Conservation (phyloP, 2,888 invertebrate genomes). For the Isotomurus palustris region DNA sequence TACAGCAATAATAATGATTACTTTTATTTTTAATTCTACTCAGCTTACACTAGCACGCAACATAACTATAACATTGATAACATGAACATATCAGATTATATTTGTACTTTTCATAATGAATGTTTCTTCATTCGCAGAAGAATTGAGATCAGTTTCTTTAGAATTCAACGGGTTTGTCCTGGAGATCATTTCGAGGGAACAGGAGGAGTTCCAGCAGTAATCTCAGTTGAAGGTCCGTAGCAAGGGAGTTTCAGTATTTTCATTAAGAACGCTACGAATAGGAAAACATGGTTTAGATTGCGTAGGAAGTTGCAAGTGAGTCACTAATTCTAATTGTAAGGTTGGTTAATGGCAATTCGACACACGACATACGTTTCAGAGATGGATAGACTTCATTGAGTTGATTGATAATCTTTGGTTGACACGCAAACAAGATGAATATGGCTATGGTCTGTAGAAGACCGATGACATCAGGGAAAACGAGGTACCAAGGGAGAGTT, state of each 20-base stretch:
- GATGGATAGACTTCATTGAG: slow-evolving; percentile 29
- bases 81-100: too few species aligned
- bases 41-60: too few species aligned
- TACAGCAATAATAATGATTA: too few species aligned
- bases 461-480: slow-evolving; percentile 39
- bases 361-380: slow-evolving; percentile 25
- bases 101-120: too few species aligned
- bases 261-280: slow-evolving; percentile 1
- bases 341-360: not conserved
- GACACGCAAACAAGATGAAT: slow-evolving; percentile 42
- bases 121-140: too few species aligned
- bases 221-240: not conserved
- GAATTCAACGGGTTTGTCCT: too few species aligned
- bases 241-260: not conserved
- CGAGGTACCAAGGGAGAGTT: slow-evolving; percentile 35
- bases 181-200: too few species aligned
- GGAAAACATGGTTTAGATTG: not conserved
- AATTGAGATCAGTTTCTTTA: too few species aligned
- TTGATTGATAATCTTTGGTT: slow-evolving; percentile 34
- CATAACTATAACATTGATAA: too few species aligned
- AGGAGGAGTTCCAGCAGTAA: too few species aligned
- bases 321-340: not conserved
- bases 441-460: slow-evolving; percentile 39
- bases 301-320: not conserved
- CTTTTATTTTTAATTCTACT: too few species aligned